Conservation (phyloP, 1,140 invertebrate species). For the Coptotermes formosanus region DNA sequence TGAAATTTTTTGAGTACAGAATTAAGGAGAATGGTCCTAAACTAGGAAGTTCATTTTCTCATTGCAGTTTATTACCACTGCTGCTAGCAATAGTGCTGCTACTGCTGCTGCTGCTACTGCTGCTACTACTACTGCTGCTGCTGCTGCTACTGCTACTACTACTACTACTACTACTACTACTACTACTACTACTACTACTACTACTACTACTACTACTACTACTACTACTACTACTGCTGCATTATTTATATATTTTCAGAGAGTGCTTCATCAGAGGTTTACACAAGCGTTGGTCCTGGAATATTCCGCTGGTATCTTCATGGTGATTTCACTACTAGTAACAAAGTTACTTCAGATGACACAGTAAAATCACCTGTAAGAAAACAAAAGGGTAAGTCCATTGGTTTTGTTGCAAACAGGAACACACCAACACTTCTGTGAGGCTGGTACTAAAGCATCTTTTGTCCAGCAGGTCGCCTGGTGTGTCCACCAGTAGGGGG, state of each 20-base stretch:
- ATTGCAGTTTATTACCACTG: too few species aligned
- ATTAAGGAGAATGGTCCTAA: too few species aligned
- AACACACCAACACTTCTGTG: not conserved
- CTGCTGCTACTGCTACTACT: too few species aligned
- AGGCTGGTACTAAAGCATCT: not conserved
- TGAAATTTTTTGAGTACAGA: too few species aligned
- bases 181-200: too few species aligned
- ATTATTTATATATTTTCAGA: not conserved
- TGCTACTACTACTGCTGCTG: too few species aligned
- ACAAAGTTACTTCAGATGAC: not conserved
- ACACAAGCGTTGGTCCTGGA: not conserved
- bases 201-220: too few species aligned
- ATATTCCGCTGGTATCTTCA: conserved; percentile 5
- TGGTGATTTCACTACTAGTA: not conserved
- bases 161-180: too few species aligned
- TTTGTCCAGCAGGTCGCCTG: conserved; percentile 37
- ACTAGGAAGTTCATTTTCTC: too few species aligned
- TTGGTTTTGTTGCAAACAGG: not conserved
- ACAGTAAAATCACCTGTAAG: not conserved
- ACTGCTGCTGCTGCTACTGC: too few species aligned
- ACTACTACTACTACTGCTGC: too few species aligned
- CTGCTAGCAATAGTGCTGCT: too few species aligned
- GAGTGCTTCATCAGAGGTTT: not conserved
- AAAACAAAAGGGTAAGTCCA: not conserved
- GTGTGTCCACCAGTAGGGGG: conserved; percentile 36